phyloP scores from a whole-genome alignment of 2,797 vertebrate genomes.

The Streptopelia turtur region DNA sequence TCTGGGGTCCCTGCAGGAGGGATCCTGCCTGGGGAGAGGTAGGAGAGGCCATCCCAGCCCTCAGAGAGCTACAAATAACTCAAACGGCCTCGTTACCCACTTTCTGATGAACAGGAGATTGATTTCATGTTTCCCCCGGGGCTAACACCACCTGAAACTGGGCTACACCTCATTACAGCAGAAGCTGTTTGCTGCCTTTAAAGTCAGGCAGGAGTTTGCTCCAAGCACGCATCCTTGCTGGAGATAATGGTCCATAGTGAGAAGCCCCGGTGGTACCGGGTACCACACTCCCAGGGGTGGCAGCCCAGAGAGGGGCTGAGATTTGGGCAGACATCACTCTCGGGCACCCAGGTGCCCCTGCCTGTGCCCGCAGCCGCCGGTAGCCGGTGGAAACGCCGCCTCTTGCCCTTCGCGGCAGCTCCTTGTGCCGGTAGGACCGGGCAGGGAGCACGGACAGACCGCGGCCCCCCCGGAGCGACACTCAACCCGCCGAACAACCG shows the following conservation, averaged over 20 bases:
- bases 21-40: neutral
- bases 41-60: slow-evolving; percentile 28
- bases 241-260: rapidly evolving
- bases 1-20: slow-evolving; percentile 18
- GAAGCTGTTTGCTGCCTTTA: neutral
- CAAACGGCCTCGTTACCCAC: slow-evolving; percentile 52
- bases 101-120: neutral
- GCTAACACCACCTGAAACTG: neutral
- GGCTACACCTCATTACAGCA: neutral
- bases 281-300: neutral
- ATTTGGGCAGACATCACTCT: rapidly evolving
- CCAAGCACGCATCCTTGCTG: neutral
- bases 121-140: neutral
- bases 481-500: neutral
- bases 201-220: neutral
- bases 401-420: neutral
- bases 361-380: neutral
- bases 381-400: neutral
- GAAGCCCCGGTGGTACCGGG: neutral
- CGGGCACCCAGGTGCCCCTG: neutral
- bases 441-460: neutral
- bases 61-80: slow-evolving; percentile 59
- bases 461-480: too few species aligned
- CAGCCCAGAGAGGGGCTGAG: neutral
- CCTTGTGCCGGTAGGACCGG: neutral